phyloP scores from a whole-genome alignment of 2,888 invertebrate species.

The Oscheius sp. region DNA sequence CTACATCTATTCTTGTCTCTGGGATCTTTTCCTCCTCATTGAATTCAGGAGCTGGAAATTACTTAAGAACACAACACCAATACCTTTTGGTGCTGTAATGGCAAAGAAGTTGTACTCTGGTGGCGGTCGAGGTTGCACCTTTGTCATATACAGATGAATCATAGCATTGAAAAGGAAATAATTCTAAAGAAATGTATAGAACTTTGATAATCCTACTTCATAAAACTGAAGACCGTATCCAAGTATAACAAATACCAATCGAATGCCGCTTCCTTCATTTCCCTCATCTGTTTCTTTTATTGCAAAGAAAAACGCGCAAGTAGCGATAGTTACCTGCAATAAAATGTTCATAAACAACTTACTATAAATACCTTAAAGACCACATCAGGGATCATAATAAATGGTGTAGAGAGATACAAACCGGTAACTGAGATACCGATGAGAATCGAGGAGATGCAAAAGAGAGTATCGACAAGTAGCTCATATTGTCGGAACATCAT shows the following conservation, averaged over 20 bases:
- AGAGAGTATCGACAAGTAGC: slow-evolving; percentile 39
- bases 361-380: slow-evolving; percentile 34
- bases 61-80: not conserved
- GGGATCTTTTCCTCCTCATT: not conserved
- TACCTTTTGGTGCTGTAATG: slow-evolving; percentile 26
- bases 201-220: slow-evolving; percentile 29
- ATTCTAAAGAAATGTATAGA: slow-evolving; percentile 33
- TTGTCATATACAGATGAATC: slow-evolving; percentile 36
- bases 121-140: slow-evolving; percentile 35
- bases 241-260: slow-evolving; percentile 35
- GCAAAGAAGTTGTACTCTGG: slow-evolving; percentile 40
- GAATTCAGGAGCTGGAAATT: no score
- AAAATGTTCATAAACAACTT: not conserved
- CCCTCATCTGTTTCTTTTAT: slow-evolving; percentile 42
- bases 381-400: slow-evolving; percentile 44
- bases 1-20: no score
- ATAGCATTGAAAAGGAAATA: slow-evolving; percentile 52
- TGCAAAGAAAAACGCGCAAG: slow-evolving; percentile 42
- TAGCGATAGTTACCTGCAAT: slow-evolving; percentile 35
- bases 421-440: slow-evolving; percentile 41
- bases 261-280: slow-evolving; percentile 29
- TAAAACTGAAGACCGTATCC: slow-evolving; percentile 38
- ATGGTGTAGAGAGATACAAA: slow-evolving; percentile 40
- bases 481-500: slow-evolving; percentile 41
- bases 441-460: slow-evolving; percentile 39